Conservation (phyloP, 2,113 vertebrate species). For the Arvicanthis niloticus region DNA sequence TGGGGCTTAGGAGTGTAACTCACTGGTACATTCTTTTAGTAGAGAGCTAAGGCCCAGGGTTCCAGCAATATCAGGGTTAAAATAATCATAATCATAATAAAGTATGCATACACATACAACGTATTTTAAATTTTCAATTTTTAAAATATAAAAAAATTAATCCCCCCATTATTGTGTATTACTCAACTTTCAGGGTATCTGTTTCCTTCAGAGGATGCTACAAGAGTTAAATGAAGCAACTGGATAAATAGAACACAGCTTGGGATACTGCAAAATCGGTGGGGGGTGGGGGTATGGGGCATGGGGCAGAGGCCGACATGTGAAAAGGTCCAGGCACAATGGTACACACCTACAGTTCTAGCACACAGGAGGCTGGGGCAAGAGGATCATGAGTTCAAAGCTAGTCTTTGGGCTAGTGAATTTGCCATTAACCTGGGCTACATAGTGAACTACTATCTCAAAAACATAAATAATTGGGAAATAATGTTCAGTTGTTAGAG, state of each 20-base stretch:
- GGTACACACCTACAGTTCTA: neutral
- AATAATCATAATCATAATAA: neutral
- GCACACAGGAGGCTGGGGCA: neutral
- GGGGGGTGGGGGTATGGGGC: neutral
- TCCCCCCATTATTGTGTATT: neutral
- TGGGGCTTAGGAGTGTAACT: neutral
- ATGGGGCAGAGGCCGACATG: neutral
- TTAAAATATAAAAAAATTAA: neutral
- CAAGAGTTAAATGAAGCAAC: conserved; percentile 32
- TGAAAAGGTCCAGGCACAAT: neutral
- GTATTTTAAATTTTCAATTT: neutral
- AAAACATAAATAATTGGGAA: neutral
- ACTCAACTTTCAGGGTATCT: neutral
- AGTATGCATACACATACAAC: neutral
- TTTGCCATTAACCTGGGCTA: neutral
- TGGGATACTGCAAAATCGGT: neutral
- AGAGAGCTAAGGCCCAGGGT: neutral
- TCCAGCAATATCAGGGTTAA: neutral
- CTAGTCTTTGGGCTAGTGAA: neutral
- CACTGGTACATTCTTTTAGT: neutral
- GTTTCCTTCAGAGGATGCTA: neutral
- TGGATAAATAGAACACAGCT: conserved; percentile 8
- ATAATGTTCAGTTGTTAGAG: too few relatives aligned
- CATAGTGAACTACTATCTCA: neutral
- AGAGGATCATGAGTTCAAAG: neutral